A percentile compares a stretch with the other conserved stretches of the same genome.
Conservation (phyloP, 1,140 invertebrate species). For the Drosophila sp. region DNA sequence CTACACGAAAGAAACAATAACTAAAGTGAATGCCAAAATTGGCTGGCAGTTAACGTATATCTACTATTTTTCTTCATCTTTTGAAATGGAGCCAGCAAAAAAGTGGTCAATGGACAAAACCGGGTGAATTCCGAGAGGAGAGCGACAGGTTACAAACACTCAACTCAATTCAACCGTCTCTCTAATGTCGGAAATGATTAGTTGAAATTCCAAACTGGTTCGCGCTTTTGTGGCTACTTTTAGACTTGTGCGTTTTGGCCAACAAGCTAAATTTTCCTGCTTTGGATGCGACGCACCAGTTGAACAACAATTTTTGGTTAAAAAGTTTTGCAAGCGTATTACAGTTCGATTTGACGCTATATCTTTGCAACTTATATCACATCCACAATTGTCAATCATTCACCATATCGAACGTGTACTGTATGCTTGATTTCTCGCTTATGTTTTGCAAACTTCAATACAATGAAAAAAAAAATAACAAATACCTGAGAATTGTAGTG, state of each 20-base stretch:
- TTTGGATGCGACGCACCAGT: slow-evolving; percentile 27
- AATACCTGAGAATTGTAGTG: slow-evolving; percentile 27
- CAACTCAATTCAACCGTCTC: neutral
- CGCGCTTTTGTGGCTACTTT: slow-evolving; percentile 30
- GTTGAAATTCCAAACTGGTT: slow-evolving; percentile 54
- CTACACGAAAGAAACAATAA: slow-evolving; percentile 45
- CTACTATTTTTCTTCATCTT: slow-evolving; percentile 8
- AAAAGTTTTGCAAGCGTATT: slow-evolving; percentile 35
- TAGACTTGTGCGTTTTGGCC: slow-evolving; percentile 6
- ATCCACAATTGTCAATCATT: slow-evolving; percentile 5
- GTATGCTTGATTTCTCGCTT: slow-evolving; percentile 11
- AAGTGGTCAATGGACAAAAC: slow-evolving; percentile 24
- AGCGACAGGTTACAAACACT: slow-evolving; percentile 38
- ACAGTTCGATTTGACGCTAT: slow-evolving; percentile 14
- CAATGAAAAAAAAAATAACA: slow-evolving; percentile 12
- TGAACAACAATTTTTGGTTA: slow-evolving; percentile 27
- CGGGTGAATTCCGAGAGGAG: neutral
- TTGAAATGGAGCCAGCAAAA: slow-evolving; percentile 11
- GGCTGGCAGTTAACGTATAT: slow-evolving; percentile 40
- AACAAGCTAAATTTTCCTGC: slow-evolving; percentile 38
- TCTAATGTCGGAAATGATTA: slow-evolving; percentile 46
- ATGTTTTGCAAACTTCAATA: slow-evolving; percentile 5
- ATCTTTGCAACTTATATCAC: slow-evolving; percentile 27
- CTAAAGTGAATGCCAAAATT: slow-evolving; percentile 54
- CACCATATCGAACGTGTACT: slow-evolving; percentile 14